A percentile compares a stretch with the other conserved stretches of the same genome.
These are phyloP conservation scores for Mesocricetus auratus DNA, from an alignment of 2,113 vertebrate species.

Conservation along the genomic window DNA sequence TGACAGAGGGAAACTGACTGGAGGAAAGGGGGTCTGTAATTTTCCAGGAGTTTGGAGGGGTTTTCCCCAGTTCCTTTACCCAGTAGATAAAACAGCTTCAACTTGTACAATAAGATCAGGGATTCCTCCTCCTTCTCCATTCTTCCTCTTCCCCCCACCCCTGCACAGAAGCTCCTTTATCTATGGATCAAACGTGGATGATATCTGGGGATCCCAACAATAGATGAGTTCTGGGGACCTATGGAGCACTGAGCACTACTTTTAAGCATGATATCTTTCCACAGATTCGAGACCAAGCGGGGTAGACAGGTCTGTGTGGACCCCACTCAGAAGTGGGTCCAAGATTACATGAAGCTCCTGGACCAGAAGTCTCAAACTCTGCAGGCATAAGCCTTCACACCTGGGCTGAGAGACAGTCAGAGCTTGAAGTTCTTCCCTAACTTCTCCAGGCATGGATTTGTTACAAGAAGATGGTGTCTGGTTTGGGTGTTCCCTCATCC, in stretches of 20 bases:
- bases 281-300: slow-evolving; percentile 65
- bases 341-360: neutral
- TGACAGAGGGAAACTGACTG: neutral
- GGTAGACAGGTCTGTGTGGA: neutral
- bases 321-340: slow-evolving; percentile 50
- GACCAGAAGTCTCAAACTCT: neutral
- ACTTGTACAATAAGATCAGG: neutral
- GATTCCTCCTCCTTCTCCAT: neutral
- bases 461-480: neutral
- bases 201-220: neutral
- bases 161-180: neutral
- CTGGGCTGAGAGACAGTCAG: neutral
- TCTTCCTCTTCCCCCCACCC: neutral
- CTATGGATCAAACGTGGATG: neutral
- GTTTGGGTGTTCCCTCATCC: neutral
- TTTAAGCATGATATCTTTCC: neutral
- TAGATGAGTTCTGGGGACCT: no score
- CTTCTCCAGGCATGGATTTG: neutral
- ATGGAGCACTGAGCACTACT: rapidly evolving
- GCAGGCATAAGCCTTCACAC: neutral
- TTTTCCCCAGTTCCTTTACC: neutral
- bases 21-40: no score
- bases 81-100: neutral
- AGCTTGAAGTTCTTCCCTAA: neutral
- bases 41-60: neutral